These are phyloP conservation scores for honey bee (Apis mellifera) DNA, from an alignment of 1,140 invertebrate genomes.

Conservation along the genomic window Amel_HAv3.1 CM009945.2:3679001-3679500, in stretches of 20 bases:
- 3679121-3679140: slow-evolving; percentile 28
- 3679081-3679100: background rate
- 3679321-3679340: slow-evolving; percentile 1
- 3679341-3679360: background rate
- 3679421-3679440: slow-evolving; percentile 22
- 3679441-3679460: slow-evolving; percentile 45
- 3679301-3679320: background rate
- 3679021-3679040: background rate
- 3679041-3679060: background rate
- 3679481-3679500: slow-evolving; percentile 52
- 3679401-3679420: slow-evolving; percentile 1
- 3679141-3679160: slow-evolving; percentile 35
- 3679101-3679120: slow-evolving; percentile 5
- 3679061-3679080: background rate
- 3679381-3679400: slow-evolving; percentile 6
- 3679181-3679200: slow-evolving; percentile 38
- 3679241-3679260: slow-evolving; percentile 30
- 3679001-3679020: slow-evolving; percentile 57
- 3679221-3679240: slow-evolving; percentile 25
- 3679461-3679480: slow-evolving; percentile 45
- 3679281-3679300: background rate
- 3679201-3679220: slow-evolving; percentile 38
- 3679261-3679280: background rate
- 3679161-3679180: slow-evolving; percentile 26
- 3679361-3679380: background rate